A percentile compares a stretch with the other conserved stretches of the same genome.
phyloP scores from a whole-genome alignment of 2,797 vertebrate genomes.

The Esox masquinongy region DNA sequence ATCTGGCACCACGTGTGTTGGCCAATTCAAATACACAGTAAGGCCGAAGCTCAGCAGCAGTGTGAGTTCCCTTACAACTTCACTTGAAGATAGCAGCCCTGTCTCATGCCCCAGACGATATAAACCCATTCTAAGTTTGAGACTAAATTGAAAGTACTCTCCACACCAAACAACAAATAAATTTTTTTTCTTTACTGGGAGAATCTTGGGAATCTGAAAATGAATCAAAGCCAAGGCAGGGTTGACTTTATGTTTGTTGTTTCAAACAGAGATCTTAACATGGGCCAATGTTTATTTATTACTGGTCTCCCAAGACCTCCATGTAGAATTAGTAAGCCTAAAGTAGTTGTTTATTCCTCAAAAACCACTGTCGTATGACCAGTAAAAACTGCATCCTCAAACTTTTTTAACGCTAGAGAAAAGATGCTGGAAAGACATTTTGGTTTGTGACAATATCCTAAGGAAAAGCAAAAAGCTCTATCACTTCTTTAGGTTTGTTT shows the following conservation, averaged over 20 bases:
- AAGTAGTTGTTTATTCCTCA: neutral
- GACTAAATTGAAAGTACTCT: neutral
- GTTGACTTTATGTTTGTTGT: neutral
- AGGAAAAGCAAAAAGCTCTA: neutral
- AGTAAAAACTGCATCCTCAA: neutral
- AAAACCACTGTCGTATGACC: constrained; percentile 6
- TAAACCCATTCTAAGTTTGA: neutral
- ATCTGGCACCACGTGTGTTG: neutral
- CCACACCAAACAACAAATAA: constrained; percentile 11
- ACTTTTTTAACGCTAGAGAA: neutral
- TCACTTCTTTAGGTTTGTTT: constrained; percentile 7
- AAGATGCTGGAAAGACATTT: neutral
- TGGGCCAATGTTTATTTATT: neutral
- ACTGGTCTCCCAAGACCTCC: neutral
- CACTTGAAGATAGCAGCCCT: neutral
- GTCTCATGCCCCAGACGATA: neutral
- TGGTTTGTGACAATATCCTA: constrained; percentile 11
- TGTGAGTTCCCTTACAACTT: neutral
- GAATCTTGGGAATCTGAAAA: neutral
- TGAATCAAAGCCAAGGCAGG: constrained; percentile 1
- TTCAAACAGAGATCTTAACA: neutral
- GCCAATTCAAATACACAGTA: constrained; percentile 13
- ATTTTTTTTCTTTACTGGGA: constrained; percentile 5
- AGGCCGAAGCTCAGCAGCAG: neutral
- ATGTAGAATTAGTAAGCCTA: neutral